Evolutionary conservation across 2,888 invertebrate species (phyloP), one percentile per base, ranked within the genome.

Genomic region (Hirtodrosophila alboralis): DNA sequence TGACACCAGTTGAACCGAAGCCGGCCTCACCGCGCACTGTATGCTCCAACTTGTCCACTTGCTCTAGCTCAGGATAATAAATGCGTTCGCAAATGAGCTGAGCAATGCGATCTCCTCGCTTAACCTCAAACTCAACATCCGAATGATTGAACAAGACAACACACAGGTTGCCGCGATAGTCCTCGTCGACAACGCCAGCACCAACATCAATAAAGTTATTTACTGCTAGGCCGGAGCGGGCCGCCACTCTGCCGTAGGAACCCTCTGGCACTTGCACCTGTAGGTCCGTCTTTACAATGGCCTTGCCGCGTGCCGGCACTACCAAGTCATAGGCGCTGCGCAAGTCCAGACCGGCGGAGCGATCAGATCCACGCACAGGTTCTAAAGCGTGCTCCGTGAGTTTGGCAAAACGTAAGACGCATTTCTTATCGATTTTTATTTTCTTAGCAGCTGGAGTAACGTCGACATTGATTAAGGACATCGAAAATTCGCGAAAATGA

Each of bases 131-230:
- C 33, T 96, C 95, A 27, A 91, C 90, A 40, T 96, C 94, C 0
- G 95, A 94, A 88, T 98, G 97, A 90, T 99, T 99, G 91, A 98
- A 99, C 13, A 99, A 90, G 0, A 99, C 94, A 0, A 98, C 95
- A 21, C 97, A 97, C n/a, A 99, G 92, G 89, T 97, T 96, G 1
- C 98, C 98, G 65, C 99, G 93, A 89, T 97, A 98, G 89, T 98
- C 98, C 90, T 96, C 95, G 91, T 98, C 98, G 34, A 98, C 95
- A 0, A 98, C 98, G 16, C 98, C 98, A 89, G 97, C 98, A 89
- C 98, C 99, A 77, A 99, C 97, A 92, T 99, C 99, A 81, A 99
- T 98, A 86, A 96, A 96, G 91, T 98, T 94, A 91, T 99, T 99
- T 59, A 95, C 94, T 10, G 99, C 98, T 56, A 99, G 91, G 0